Evolutionary conservation across 2,797 vertebrate species (phyloP), one percentile per base, ranked within the genome.

Genomic region (Sebastolobus alascanus): DNA sequence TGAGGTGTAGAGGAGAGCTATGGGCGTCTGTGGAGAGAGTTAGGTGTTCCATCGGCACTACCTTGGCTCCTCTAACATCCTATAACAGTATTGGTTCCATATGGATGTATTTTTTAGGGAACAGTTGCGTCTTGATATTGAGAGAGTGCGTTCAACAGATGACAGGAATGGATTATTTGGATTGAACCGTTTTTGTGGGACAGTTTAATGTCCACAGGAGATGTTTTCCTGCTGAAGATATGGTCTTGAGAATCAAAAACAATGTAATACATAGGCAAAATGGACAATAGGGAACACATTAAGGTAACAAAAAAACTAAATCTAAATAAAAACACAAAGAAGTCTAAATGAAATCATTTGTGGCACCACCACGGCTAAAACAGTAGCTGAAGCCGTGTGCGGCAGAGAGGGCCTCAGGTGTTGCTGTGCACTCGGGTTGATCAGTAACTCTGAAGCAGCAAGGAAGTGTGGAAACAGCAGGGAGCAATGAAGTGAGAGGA

Each of bases 351-450:
- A 69, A 75, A 59, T 65, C 3, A 72, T 54, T 35, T 29, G 50
- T 37, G 52, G 4, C 69, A 11, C 65, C 4, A 25, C 18, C 40
- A 72, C 0, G 11, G 20, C 13, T 35, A 4, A 37, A 20, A 68
- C 3, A 27, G 29, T 8, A 13, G 63, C 25, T 74, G 20, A 20
- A 56, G 54, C 12, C 2, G 25, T 43, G 13, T 59, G 33, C 11
- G 22, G 64, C 33, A 29, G 20, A 86, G 37, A 69, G 73, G 37
- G 69, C 68, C 65, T 37, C 73, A 68, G 68, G 65, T 85, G 82
- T 73, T 64, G 3, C 27, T 50, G 10, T 73, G 50, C n/a, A 70
- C 46, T 70, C 20, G 27, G 14, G 16, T 18, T 87, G 64, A 84
- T 77, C 52, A 22, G 31, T 75, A 40, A 56, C 38, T 75, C 40